phyloP scores from a whole-genome alignment of 2,888 invertebrate genomes.

The Drosophila gaucha region DNA sequence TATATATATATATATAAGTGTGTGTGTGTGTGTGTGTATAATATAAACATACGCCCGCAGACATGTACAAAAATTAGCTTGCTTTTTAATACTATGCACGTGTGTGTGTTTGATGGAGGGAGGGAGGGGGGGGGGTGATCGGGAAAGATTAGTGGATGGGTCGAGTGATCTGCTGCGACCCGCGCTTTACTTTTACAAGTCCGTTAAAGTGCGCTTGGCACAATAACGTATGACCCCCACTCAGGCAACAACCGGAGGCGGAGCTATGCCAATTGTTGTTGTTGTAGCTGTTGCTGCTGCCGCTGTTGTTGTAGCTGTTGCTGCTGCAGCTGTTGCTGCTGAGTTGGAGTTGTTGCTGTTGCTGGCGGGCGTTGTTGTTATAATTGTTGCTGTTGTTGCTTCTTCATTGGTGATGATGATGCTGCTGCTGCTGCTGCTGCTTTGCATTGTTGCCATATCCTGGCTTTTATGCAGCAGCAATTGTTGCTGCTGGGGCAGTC shows the following conservation, averaged over 20 bases:
- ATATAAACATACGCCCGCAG: conserved; percentile 50
- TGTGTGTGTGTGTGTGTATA: not conserved
- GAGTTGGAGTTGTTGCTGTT: conserved; percentile 8
- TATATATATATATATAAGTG: conserved; percentile 5
- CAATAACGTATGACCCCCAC: conserved; percentile 83
- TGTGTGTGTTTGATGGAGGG: conserved; percentile 16
- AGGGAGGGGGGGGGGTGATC: not conserved
- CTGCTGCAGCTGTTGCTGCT: not conserved
- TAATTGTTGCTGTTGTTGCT: conserved; percentile 12
- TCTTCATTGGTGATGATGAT: conserved; percentile 21
- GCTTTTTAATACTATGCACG: conserved; percentile 56
- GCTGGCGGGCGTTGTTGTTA: conserved; percentile 16
- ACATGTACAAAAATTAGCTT: conserved; percentile 42
- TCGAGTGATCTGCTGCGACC: conserved; percentile 36
- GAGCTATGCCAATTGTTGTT: conserved; percentile 65
- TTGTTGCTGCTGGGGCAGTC: conserved; percentile 8
- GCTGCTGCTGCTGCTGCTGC: conserved; percentile 38
- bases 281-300: conserved; percentile 20
- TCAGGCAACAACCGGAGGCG: conserved; percentile 83
- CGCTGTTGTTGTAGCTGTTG: conserved; percentile 18
- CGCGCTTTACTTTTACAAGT: conserved; percentile 77
- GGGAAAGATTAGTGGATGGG: not conserved
- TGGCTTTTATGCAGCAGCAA: conserved; percentile 6
- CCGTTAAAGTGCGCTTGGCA: conserved; percentile 80
- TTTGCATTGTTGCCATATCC: conserved; percentile 56